Evolutionary conservation across 1,140 invertebrate species (phyloP).

Genomic region (Cydia pomonella): DNA sequence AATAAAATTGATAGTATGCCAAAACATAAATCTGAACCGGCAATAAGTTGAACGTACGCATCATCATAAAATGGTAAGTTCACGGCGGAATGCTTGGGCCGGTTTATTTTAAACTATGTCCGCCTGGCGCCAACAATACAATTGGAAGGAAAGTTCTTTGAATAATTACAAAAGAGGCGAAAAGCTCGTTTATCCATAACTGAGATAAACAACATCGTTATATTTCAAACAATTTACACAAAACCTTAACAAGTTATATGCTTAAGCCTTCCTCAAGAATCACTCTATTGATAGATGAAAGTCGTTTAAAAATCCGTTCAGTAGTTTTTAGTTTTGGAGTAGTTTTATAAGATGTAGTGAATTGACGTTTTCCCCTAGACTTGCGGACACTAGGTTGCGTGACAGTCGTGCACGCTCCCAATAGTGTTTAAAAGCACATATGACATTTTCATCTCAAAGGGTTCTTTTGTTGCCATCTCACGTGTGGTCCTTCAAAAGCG

Average conservation of each 20-base stretch:
- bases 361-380: too few species aligned
- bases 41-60: slow-evolving; percentile 20
- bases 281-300: too few species aligned
- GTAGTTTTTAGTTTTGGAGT: too few species aligned
- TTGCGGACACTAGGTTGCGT: too few species aligned
- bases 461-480: neutral
- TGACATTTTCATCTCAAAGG: neutral
- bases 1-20: slow-evolving; percentile 21
- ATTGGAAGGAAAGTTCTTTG: neutral
- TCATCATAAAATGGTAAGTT: slow-evolving; percentile 24
- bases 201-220: too few species aligned
- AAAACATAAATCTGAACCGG: slow-evolving; percentile 19
- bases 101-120: slow-evolving; percentile 22
- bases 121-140: slow-evolving; percentile 6
- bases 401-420: too few species aligned
- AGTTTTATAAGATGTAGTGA: too few species aligned
- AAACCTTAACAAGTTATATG: too few species aligned
- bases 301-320: too few species aligned
- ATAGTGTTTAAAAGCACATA: neutral
- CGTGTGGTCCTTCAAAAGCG: slow-evolving; percentile 5
- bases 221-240: too few species aligned
- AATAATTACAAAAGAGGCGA: slow-evolving; percentile 3
- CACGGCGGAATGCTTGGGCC: neutral
- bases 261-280: too few species aligned
- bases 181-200: neutral